Conservation (phyloP, 2,113 vertebrate species). For the Carassius auratus region DNA sequence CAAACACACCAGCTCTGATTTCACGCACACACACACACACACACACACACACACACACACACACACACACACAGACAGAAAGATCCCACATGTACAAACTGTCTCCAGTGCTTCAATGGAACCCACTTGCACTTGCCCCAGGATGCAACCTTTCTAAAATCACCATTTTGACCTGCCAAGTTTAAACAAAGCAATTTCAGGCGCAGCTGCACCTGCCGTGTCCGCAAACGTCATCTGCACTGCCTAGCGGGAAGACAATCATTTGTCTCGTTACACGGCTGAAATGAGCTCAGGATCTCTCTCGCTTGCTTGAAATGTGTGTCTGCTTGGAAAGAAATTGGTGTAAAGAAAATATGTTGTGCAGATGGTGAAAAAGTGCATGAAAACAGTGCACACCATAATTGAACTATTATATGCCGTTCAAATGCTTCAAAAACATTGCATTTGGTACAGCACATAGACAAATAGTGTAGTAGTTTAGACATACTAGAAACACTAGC, state of each 20-base stretch:
- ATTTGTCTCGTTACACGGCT: slow-evolving; percentile 75
- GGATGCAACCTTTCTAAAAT: slow-evolving; percentile 63
- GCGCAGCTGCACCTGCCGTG: slow-evolving; percentile 73
- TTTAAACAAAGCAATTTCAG: slow-evolving; percentile 79
- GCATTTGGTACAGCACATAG: background rate
- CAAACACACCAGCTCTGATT: slow-evolving; percentile 47
- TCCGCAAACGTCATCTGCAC: slow-evolving; percentile 57
- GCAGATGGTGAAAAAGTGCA: slow-evolving; percentile 20
- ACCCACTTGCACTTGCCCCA: slow-evolving; percentile 56
- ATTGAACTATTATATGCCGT: background rate
- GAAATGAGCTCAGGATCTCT: slow-evolving; percentile 69
- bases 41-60: background rate
- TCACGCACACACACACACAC: slow-evolving; percentile 1
- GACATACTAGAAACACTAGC: background rate
- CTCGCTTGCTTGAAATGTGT: background rate
- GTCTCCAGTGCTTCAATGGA: slow-evolving; percentile 44
- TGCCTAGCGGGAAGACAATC: slow-evolving; percentile 74
- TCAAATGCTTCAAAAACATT: slow-evolving; percentile 15
- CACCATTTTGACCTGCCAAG: slow-evolving; percentile 73
- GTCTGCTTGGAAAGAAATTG: slow-evolving; percentile 13
- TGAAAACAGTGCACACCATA: background rate
- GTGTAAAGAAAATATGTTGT: slow-evolving; percentile 8
- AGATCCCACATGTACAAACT: background rate
- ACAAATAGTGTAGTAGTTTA: background rate
- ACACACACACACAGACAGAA: slow-evolving; percentile 1